Percentiles rank a stretch among this genome's conserved stretches.
These are phyloP conservation scores for Sciaenops ocellatus DNA, from an alignment of 2,797 vertebrate species.

Conservation along the genomic window DNA sequence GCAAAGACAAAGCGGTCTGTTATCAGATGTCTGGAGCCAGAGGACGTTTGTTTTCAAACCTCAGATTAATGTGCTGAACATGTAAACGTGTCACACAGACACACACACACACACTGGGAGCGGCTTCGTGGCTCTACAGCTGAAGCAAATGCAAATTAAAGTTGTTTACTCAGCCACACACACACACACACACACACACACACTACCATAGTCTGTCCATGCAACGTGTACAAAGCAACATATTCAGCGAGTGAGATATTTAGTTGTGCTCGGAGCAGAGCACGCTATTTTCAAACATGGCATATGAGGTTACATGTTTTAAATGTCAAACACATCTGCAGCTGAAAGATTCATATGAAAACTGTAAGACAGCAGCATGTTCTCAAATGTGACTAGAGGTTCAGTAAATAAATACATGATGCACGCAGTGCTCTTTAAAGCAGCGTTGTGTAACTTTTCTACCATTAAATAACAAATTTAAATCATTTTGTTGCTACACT, in stretches of 20 bases:
- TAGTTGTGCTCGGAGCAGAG: neutral
- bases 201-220: neutral
- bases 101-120: too few relatives aligned
- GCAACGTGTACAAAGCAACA: neutral
- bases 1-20: conserved; percentile 22
- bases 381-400: neutral
- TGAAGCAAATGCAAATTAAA: neutral
- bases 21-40: conserved; percentile 24
- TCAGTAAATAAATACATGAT: neutral
- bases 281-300: neutral
- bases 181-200: neutral
- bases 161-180: neutral
- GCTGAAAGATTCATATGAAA: neutral
- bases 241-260: neutral
- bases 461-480: too few relatives aligned
- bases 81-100: neutral
- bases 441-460: too few relatives aligned
- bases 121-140: neutral
- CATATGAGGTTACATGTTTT: neutral
- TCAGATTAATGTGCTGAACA: conserved; percentile 2
- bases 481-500: too few relatives aligned
- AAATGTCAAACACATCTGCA: conserved; percentile 2
- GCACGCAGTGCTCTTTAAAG: neutral
- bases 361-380: neutral
- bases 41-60: neutral